Base-by-base conservation (phyloP, 2,113 vertebrate species). In the Empidonax traillii region DNA sequence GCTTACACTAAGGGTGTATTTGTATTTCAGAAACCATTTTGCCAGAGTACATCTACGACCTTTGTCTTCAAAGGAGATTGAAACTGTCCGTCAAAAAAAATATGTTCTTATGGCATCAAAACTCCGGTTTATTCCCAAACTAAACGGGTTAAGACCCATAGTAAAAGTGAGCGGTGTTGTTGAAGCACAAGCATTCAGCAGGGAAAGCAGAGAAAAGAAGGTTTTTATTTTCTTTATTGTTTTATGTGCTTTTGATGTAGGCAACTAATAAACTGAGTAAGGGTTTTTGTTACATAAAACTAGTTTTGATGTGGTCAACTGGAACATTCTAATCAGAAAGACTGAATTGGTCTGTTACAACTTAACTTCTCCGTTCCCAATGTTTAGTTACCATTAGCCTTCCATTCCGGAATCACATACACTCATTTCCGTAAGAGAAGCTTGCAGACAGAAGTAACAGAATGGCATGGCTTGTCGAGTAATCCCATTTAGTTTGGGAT, bases 101-200 rank as follows among this genome's bases (percentile, higher is more conserved):
- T 91, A 72, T 4, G 12, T 90, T 76, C 96, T 97, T 1, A 39
- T 98, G 51, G 91, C 87, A 2, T 98, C 98, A 41, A 98, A 94
- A 35, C 98, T 99, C 33, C 98, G 99, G 24, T 99, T 99, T 94
- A 98, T 99, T 93, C 99, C 99, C 39, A 99, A 99, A 97, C 59
- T 33, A 4, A 96, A 97, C 3, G 98, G 99, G 18, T 97, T 99
- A 83, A 98, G 99, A 47, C 98, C 99, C 1, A 98, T 99, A 71
- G 98, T 98, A n/a, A 98, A 98, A 89, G 84, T 98, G 76, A 90
- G 89, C 15, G 86, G 95, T 73, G 28, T 96, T 21, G 44, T 93
- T 8, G 97, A 97, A 47, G 30, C 96, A 79, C 97, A 63, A 94
- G 91, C 96, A 0, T 87, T 96, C 86, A 97, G 93, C 95, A 89